Base-by-base conservation (phyloP, 53 echinoderm and acorn worm species). In the Echinometra lucunter region DNA sequence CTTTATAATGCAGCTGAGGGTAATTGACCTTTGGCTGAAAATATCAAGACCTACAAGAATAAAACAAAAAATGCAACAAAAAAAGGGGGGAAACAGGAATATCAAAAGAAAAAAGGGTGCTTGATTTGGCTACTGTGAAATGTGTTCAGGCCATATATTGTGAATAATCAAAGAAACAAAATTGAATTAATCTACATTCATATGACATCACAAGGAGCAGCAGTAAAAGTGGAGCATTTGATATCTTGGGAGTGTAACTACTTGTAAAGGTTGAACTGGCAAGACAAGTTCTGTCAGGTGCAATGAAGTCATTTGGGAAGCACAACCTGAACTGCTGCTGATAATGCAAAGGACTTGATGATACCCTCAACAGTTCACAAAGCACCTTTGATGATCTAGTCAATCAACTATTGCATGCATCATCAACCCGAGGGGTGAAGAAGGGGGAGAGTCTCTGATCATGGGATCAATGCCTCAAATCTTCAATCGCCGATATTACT, bases 341-440 rank as follows among this genome's bases (percentile, higher is more conserved):
- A 85, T 53, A 49, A 85, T 27, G n/a, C 85, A 13, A 85, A 85
- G 30, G 49, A n/a, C 85, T n/a, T 85, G 47, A 45, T 85, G 85
- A 81, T 81, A 23, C 44, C 30, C 44, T 81, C 81, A 81, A 81
- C 81, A 23, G 4, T 81, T 25, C 42, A 81, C 40, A 9, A 85
- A n/a, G 28, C 42, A 49, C 28, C 85, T 49, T 85, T 49, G 49
- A 85, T 85, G 85, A 47, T 85, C 47, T 85, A 85, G 85, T 85
- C 85, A 85, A 85, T 85, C 85, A 85, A 49, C 85, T 81, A 85
- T 85, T 85, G 85, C 85, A 85, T 85, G 85, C 85, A 85, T 85
- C 85, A 85, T 85, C 85, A 85, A 53, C 85, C 49, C 5, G 28
- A 85, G 85, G 82, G 85, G 58, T 12, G 63, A 35, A 23, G 42